Evolutionary conservation across 2,113 vertebrate species (phyloP).

Genomic region (Cairina moschata): DNA sequence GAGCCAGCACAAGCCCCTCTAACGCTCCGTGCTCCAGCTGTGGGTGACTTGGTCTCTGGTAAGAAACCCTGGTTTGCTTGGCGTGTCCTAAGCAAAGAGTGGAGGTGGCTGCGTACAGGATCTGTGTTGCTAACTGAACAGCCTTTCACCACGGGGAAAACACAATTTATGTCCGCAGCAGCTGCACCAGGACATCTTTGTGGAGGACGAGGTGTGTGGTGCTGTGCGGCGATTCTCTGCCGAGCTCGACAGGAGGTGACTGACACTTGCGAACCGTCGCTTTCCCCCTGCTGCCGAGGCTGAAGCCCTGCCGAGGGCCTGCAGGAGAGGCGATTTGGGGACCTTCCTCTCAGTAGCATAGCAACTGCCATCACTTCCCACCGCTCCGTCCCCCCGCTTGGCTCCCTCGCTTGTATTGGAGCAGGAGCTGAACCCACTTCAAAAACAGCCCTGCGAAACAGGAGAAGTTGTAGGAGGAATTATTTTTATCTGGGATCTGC

Average conservation of each 20-base stretch:
- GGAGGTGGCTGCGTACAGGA: background rate
- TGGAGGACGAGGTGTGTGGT: too few relatives aligned
- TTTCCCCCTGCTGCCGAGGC: background rate
- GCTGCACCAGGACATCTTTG: too few relatives aligned
- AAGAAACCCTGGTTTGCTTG: background rate
- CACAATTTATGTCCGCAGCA: background rate
- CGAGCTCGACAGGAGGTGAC: background rate
- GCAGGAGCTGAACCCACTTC: slow-evolving; percentile 5
- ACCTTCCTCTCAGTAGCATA: slow-evolving; percentile 24
- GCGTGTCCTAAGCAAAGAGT: background rate
- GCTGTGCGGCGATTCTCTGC: background rate
- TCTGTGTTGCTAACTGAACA: rapidly evolving
- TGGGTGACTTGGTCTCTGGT: background rate
- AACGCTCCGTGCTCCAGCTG: background rate
- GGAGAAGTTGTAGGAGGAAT: slow-evolving; percentile 3
- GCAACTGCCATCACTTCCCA: slow-evolving; percentile 7
- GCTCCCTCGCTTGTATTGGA: background rate
- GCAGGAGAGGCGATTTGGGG: background rate
- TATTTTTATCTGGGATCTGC: slow-evolving; percentile 14
- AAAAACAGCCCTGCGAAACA: background rate
- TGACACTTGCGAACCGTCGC: rapidly evolving
- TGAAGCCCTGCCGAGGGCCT: background rate
- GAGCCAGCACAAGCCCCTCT: background rate
- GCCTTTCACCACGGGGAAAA: background rate
- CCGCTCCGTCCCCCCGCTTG: background rate